A percentile compares a stretch with the other conserved stretches of the same genome.
phyloP scores from a whole-genome alignment of 2,797 vertebrate species.

The Enteromius afrohamiltoni region DNA sequence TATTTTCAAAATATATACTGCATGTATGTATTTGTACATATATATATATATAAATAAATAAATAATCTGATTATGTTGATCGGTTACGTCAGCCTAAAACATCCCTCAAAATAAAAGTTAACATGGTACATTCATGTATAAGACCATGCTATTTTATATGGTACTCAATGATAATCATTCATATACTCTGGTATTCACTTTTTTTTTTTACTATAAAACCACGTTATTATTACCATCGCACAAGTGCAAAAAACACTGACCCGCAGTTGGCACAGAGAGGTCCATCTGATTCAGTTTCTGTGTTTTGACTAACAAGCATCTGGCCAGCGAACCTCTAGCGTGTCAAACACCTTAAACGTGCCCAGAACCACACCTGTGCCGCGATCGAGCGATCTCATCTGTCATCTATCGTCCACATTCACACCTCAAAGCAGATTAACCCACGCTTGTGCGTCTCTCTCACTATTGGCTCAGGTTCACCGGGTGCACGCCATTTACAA shows the following conservation, averaged over 20 bases:
- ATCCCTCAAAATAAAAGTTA: not conserved
- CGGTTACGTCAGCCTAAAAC: no score
- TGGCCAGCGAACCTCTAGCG: not conserved
- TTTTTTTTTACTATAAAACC: no score
- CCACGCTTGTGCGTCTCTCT: not conserved
- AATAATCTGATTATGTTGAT: not conserved
- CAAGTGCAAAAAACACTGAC: not conserved
- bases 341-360: not conserved
- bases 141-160: not conserved
- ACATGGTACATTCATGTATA: no score
- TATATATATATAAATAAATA: not conserved
- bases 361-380: not conserved
- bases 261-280: not conserved
- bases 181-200: not conserved
- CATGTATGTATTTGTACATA: no score
- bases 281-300: not conserved
- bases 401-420: not conserved
- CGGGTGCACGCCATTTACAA: conserved; percentile 15
- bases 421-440: not conserved
- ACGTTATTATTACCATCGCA: not conserved
- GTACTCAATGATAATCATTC: not conserved
- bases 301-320: conserved; percentile 27
- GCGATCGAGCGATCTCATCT: not conserved
- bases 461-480: not conserved
- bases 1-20: no score